Evolutionary conservation across 2,888 invertebrate species (phyloP), one percentile per base, ranked within the genome.

Genomic region (Odontocerum albicorne): DNA sequence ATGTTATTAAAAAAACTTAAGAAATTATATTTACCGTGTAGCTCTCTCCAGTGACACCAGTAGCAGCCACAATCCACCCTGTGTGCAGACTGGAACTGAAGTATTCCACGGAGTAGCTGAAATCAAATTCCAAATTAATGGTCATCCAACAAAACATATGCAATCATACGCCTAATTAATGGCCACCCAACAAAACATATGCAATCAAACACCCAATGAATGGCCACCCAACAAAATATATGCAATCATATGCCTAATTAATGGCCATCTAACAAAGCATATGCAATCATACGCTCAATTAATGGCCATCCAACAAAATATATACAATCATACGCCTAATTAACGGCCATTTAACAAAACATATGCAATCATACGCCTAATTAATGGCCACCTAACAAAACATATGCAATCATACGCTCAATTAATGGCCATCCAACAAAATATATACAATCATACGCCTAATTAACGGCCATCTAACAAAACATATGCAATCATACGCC

Each of bases 21-120:
- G n/a, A n/a, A n/a, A n/a, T n/a, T n/a, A n/a, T n/a, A 55, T 77
- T 77, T 65, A 92, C 87, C 45, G 85, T 84, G 71, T 85, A 87
- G 63, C 82, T 82, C 57, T 88, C 86, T 59, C 82, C 80, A 32
- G 82, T 79, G 36, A 90, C 81, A 44, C 85, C 79, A 64, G 84
- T 83, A 6, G 86, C 87, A 7, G 86, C 85, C 27, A 84, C 78
- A 33, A 86, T 83, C 88, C 88, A 88, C 40, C 90, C 91, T 60
- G 86, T 86, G 66, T 88, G 87, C 49, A 88, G 75, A 70, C 90
- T 90, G 8, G 85, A 84, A 70, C 87, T 87, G 71, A 86, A 88
- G 67, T 87, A 87, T 68, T 89, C 88, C 42, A 89, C 83, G 7
- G 86, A 85, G 68, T 90, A 93, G 33, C 90, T 90, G 63, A 80